Evolutionary conservation across 2,797 vertebrate species (phyloP).

Genomic region (Petrocephalus schoutedeni): DNA sequence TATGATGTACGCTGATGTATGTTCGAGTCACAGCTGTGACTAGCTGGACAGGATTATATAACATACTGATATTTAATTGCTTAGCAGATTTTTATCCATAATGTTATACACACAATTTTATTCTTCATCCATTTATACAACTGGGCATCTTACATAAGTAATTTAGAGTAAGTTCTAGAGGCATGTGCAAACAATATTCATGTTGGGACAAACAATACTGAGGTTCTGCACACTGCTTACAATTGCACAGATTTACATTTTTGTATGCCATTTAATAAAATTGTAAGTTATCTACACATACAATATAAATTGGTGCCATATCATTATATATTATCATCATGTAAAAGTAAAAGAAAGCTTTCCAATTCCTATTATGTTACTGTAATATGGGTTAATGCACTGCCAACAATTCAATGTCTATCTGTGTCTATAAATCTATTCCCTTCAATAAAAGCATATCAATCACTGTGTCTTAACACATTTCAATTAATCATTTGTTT

Average conservation of each 20-base stretch:
- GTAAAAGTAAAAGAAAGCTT: background rate
- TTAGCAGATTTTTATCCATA: background rate
- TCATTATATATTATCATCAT: background rate
- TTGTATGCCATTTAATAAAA: background rate
- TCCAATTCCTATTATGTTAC: background rate
- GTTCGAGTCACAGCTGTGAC: slow-evolving; percentile 1
- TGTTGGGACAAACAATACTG: background rate
- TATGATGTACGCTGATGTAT: background rate
- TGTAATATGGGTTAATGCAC: background rate
- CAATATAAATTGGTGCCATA: background rate
- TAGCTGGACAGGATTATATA: background rate
- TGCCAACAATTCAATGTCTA: background rate
- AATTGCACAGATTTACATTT: background rate
- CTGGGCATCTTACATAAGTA: background rate
- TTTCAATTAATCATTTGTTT: background rate
- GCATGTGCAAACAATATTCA: background rate
- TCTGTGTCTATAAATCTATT: background rate
- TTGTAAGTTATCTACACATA: background rate
- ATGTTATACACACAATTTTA: background rate
- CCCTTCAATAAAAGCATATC: background rate
- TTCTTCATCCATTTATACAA: background rate
- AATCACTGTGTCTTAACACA: background rate
- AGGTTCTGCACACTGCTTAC: background rate
- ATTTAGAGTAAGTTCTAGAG: background rate
- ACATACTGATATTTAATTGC: background rate